Percentiles rank a stretch among this genome's conserved stretches.
phyloP scores from a whole-genome alignment of 2,797 vertebrate genomes.

The Aulostomus chinensis region DNA sequence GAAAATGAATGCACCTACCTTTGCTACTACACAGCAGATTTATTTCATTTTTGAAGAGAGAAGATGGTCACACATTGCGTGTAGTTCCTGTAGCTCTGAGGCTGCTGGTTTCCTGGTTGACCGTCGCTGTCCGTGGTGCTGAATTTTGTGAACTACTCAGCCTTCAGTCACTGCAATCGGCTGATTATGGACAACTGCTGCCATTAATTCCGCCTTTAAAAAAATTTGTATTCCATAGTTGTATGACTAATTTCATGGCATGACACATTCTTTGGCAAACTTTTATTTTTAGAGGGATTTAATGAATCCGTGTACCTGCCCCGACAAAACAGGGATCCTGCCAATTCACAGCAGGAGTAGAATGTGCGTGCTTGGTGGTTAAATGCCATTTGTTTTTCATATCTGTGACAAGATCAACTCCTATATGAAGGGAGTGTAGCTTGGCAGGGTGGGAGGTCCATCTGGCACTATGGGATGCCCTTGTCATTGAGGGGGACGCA shows the following conservation, averaged over 20 bases:
- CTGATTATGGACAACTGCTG: too few species aligned
- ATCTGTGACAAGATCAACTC: constrained; percentile 69
- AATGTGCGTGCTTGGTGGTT: constrained; percentile 22
- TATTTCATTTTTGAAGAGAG: too few species aligned
- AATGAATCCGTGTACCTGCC: constrained; percentile 1
- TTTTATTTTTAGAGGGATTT: not conserved
- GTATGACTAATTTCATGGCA: too few species aligned
- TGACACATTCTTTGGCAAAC: too few species aligned
- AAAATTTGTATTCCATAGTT: too few species aligned
- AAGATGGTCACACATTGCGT: too few species aligned
- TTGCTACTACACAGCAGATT: too few species aligned
- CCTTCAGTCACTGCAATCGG: too few species aligned
- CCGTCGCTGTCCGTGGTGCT: constrained; percentile 52
- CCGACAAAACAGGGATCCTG: not conserved
- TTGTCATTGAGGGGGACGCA: constrained; percentile 70
- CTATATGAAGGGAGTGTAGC: constrained; percentile 53
- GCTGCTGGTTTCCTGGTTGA: too few species aligned
- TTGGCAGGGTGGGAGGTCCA: constrained; percentile 70
- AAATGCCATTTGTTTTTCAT: constrained; percentile 57
- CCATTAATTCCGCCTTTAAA: too few species aligned
- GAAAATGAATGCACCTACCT: too few species aligned
- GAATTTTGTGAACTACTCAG: constrained; percentile 1
- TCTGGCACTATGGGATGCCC: constrained; percentile 76
- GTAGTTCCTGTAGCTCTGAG: too few species aligned
- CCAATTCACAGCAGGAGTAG: constrained; percentile 40